Conservation (phyloP, 2,113 vertebrate species). For the Nicator chloris region DNA sequence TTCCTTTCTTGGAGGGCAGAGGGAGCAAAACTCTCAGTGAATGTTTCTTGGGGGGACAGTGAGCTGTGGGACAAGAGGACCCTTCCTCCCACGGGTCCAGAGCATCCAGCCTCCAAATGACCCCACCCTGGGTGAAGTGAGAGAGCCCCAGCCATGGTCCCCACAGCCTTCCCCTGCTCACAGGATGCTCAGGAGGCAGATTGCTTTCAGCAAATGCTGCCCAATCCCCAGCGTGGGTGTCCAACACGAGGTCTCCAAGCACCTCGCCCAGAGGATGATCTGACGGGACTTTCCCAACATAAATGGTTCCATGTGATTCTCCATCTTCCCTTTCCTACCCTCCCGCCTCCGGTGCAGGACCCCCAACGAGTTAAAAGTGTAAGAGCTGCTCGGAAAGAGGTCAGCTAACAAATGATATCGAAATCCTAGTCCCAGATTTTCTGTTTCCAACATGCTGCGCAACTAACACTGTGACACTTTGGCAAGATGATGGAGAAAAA, state of each 20-base stretch:
- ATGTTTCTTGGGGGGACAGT: accelerated
- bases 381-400: conserved; percentile 24
- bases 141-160: accelerated
- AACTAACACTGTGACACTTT: conserved; percentile 70
- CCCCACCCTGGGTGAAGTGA: not conserved
- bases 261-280: accelerated
- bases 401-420: conserved; percentile 43
- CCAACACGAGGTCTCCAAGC: not conserved
- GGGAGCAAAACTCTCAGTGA: not conserved
- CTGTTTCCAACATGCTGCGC: conserved; percentile 57
- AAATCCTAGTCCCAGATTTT: conserved; percentile 65
- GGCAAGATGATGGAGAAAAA: conserved; percentile 56
- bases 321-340: not conserved
- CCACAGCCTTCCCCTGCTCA: accelerated
- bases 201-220: not conserved
- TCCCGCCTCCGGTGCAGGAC: not conserved
- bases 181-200: not conserved
- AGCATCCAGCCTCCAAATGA: not conserved
- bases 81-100: not conserved
- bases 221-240: accelerated
- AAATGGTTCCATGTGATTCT: not conserved
- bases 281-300: not conserved
- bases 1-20: not conserved
- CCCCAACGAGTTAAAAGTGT: conserved; percentile 12
- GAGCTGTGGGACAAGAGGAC: not conserved